These are phyloP conservation scores for Brachionus asplanchnoidis DNA, from an alignment of 1,140 invertebrate genomes.

Conservation along the genomic window DNA sequence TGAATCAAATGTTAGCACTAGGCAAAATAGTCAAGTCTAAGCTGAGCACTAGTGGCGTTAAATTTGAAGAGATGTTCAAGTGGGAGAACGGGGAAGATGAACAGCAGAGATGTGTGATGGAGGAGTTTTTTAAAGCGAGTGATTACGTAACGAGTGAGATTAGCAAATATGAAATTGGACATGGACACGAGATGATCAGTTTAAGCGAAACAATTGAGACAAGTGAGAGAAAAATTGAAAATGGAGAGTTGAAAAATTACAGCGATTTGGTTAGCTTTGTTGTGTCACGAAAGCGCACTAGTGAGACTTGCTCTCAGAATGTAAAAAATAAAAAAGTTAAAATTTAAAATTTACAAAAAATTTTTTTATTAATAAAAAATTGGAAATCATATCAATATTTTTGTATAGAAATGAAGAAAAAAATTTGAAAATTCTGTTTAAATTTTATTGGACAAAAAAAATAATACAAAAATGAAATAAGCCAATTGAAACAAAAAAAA, in stretches of 20 bases:
- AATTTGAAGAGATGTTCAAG: not conserved
- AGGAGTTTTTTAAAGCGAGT: not conserved
- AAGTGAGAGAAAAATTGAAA: not conserved
- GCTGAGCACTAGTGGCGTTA: not conserved
- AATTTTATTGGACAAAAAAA: too few relatives aligned
- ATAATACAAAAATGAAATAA: too few relatives aligned
- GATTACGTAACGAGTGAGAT: not conserved
- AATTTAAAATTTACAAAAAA: not conserved
- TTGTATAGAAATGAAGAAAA: too few relatives aligned
- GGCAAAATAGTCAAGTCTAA: not conserved
- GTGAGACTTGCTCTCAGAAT: not conserved
- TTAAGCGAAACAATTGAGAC: not conserved
- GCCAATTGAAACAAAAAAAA: too few relatives aligned
- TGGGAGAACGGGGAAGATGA: not conserved
- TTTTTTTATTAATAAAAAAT: not conserved
- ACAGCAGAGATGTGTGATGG: not conserved
- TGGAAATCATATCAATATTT: not conserved
- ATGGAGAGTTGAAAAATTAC: not conserved
- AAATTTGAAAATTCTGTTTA: too few relatives aligned
- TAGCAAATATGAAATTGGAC: not conserved
- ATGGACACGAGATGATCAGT: not conserved
- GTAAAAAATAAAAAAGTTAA: not conserved
- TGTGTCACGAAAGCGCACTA: not conserved
- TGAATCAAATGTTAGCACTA: slow-evolving; percentile 15
- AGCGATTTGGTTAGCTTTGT: not conserved